Conservation (phyloP, 1,140 invertebrate species). For the Dysdera silvatica region DNA sequence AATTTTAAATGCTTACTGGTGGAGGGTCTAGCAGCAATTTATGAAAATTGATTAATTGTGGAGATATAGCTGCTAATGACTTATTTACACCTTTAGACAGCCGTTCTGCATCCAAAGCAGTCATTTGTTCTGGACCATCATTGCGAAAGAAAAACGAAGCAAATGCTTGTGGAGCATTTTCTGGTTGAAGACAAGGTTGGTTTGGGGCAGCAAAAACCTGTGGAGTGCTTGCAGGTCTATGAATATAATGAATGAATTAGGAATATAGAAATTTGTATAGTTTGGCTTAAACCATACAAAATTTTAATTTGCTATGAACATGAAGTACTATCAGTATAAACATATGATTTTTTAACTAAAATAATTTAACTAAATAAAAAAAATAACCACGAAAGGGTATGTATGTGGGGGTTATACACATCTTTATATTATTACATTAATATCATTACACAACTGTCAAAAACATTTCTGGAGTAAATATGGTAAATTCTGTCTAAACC, state of each 20-base stretch:
- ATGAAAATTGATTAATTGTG: conserved; percentile 62
- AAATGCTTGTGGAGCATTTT: conserved; percentile 27
- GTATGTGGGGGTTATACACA: too few relatives aligned
- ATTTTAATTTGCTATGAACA: too few relatives aligned
- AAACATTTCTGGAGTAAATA: too few relatives aligned
- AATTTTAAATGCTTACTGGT: conserved; percentile 49
- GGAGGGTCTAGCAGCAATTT: conserved; percentile 63
- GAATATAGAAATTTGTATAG: too few relatives aligned
- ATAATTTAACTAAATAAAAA: not conserved
- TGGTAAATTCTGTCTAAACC: too few relatives aligned
- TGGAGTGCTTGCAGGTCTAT: conserved; percentile 14
- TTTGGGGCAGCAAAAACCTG: conserved; percentile 10
- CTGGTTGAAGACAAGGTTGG: conserved; percentile 14
- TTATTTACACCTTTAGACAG: conserved; percentile 51
- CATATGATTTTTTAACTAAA: too few relatives aligned
- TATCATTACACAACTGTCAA: too few relatives aligned
- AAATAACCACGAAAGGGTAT: not conserved
- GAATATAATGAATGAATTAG: not conserved
- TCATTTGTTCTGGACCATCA: conserved; percentile 42
- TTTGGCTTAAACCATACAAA: too few relatives aligned
- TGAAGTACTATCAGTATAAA: too few relatives aligned
- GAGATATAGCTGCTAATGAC: conserved; percentile 55
- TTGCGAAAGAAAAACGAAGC: conserved; percentile 31
- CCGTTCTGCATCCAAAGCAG: conserved; percentile 45
- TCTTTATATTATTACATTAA: too few relatives aligned